phyloP scores from a whole-genome alignment of 2,797 vertebrate genomes.

The Malacoctenus gilli region DNA sequence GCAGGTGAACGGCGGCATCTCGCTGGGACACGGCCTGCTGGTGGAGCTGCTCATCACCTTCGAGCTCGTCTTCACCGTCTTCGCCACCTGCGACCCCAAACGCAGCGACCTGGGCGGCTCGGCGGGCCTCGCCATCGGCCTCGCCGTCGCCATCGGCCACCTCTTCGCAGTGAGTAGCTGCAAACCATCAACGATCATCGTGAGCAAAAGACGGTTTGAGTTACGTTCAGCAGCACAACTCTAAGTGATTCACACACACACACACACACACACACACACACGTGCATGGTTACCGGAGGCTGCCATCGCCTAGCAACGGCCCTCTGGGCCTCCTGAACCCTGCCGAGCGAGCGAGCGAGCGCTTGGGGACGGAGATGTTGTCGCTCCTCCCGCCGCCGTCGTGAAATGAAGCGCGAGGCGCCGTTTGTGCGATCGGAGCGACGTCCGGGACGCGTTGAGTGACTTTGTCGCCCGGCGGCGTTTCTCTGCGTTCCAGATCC shows the following conservation, averaged over 20 bases:
- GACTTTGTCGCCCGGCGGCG: too few relatives aligned
- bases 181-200: too few relatives aligned
- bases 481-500: conserved; percentile 82
- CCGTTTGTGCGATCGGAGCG: too few relatives aligned
- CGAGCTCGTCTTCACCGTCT: conserved; percentile 93
- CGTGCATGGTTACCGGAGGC: conserved; percentile 65
- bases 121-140: conserved; percentile 89
- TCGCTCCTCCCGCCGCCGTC: conserved; percentile 27
- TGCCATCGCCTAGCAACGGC: conserved; percentile 73
- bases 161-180: conserved; percentile 92
- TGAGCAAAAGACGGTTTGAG: too few relatives aligned
- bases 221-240: too few relatives aligned
- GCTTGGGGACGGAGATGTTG: conserved; percentile 61
- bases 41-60: conserved; percentile 96
- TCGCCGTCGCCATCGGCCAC: conserved; percentile 94
- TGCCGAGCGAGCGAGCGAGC: conserved; percentile 62
- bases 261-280: conserved; percentile 65
- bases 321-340: conserved; percentile 60
- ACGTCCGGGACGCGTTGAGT: too few relatives aligned
- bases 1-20: conserved; percentile 87
- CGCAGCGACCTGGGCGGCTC: conserved; percentile 90
- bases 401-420: too few relatives aligned
- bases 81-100: conserved; percentile 94
- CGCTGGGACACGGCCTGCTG: conserved; percentile 88
- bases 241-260: conserved; percentile 45